A percentile compares a stretch with the other conserved stretches of the same genome.
Evolutionary conservation across 37 sponge, comb jelly and placozoan species (phyloP).

Genomic region (Dysidea cf. avara): DNA sequence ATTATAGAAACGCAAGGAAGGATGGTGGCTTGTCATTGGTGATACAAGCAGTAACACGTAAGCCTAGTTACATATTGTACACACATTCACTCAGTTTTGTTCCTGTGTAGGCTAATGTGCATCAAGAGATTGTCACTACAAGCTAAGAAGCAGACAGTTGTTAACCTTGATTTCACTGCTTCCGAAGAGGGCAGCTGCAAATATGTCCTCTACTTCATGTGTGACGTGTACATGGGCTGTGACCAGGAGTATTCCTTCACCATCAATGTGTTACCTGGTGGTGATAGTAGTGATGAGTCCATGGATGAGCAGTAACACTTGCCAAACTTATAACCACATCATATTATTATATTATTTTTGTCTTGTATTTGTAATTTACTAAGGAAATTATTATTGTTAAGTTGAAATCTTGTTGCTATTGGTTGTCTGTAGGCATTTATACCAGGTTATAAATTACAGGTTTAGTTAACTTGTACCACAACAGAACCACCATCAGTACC

Average conservation of each 20-base stretch:
- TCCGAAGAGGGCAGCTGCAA: constrained; percentile 72
- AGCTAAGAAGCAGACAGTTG: constrained; percentile 56
- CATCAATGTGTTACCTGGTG: constrained; percentile 39
- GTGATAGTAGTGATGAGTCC: neutral
- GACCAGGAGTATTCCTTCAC: constrained; percentile 95
- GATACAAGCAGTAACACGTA: constrained; percentile 90
- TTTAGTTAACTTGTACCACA: too few relatives aligned
- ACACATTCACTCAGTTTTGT: neutral
- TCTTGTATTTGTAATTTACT: too few relatives aligned
- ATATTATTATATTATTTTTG: too few relatives aligned
- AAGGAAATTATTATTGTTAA: too few relatives aligned
- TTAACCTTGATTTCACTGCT: constrained; percentile 96
- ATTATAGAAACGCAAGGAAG: constrained; percentile 90
- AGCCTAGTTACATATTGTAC: neutral
- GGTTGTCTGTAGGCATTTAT: too few relatives aligned
- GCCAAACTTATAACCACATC: too few relatives aligned
- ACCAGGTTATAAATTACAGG: too few relatives aligned
- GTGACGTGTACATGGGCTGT: constrained; percentile 98
- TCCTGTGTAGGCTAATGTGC: constrained; percentile 61
- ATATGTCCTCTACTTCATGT: constrained; percentile 96
- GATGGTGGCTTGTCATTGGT: constrained; percentile 99
- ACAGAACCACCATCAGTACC: too few relatives aligned
- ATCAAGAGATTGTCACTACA: constrained; percentile 95
- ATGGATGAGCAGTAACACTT: neutral
- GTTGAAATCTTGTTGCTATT: too few relatives aligned